Evolutionary conservation across 2,888 invertebrate genomes (phyloP).

Genomic region (Pheosia gnoma): DNA sequence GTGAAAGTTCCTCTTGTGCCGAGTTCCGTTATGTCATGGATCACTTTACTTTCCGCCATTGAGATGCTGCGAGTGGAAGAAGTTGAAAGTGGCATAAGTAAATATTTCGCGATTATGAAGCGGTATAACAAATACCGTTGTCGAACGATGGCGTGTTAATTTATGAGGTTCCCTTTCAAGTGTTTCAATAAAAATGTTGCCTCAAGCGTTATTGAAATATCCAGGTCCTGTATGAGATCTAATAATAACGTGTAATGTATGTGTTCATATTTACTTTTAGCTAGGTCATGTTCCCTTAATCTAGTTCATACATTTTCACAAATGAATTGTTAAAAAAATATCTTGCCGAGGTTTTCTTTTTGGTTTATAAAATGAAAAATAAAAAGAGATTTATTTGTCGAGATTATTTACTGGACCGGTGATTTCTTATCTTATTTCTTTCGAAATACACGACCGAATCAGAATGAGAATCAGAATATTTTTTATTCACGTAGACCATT

Average conservation of each 20-base stretch:
- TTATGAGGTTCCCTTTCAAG: not conserved
- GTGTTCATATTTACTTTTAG: too few relatives aligned
- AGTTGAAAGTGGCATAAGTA: conserved; percentile 4
- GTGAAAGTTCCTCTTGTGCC: conserved; percentile 54
- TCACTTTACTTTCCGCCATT: conserved; percentile 45
- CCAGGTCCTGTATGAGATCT: too few relatives aligned
- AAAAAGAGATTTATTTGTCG: not conserved
- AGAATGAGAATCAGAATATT: too few relatives aligned
- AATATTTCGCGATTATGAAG: conserved; percentile 1
- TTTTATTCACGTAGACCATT: too few relatives aligned
- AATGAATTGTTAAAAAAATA: too few relatives aligned
- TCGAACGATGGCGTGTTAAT: not conserved
- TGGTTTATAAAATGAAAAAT: too few relatives aligned
- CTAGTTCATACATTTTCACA: too few relatives aligned
- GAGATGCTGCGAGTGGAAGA: not conserved
- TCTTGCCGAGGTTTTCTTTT: too few relatives aligned
- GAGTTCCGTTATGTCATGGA: conserved; percentile 52
- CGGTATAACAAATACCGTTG: not conserved
- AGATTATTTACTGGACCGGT: not conserved
- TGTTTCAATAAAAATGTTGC: not conserved
- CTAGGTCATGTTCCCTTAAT: too few relatives aligned
- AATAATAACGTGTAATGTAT: too few relatives aligned
- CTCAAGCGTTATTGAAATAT: too few relatives aligned
- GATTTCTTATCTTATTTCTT: not conserved
- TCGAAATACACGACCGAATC: too few relatives aligned